A percentile compares a stretch with the other conserved stretches of the same genome.
phyloP scores from a whole-genome alignment of 2,888 invertebrate genomes.

The Drosophila peninsularis region DNA sequence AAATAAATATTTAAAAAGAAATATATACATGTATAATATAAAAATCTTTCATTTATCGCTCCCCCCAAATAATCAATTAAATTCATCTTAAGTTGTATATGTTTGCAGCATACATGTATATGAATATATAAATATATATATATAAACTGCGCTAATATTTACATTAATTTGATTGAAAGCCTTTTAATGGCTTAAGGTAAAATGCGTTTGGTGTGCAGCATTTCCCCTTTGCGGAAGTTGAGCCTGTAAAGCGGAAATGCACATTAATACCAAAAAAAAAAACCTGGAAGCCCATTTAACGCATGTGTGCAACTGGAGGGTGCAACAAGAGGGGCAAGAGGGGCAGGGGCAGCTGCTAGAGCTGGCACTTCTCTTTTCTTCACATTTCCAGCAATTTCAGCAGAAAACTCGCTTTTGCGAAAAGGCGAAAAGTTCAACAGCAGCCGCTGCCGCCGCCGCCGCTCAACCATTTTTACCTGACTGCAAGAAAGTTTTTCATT shows the following conservation, averaged over 20 bases:
- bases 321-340: too few relatives aligned
- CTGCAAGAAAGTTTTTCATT: slow-evolving; percentile 78
- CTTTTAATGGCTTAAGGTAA: slow-evolving; percentile 75
- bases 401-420: slow-evolving; percentile 66
- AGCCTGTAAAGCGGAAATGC: slow-evolving; percentile 65
- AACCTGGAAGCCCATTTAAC: slow-evolving; percentile 67
- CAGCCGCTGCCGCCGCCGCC: slow-evolving; percentile 46
- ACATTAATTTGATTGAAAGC: slow-evolving; percentile 79
- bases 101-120: neutral
- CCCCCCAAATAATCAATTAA: neutral
- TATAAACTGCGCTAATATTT: slow-evolving; percentile 61
- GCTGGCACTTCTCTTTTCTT: slow-evolving; percentile 34
- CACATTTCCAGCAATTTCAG: slow-evolving; percentile 70
- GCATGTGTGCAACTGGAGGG: slow-evolving; percentile 62
- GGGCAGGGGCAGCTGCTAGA: neutral
- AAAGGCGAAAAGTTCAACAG: slow-evolving; percentile 78
- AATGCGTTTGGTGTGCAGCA: slow-evolving; percentile 36
- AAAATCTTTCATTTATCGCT: neutral
- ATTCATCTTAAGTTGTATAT: neutral
- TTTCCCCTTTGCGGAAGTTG: slow-evolving; percentile 51
- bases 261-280: slow-evolving; percentile 53
- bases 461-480: slow-evolving; percentile 75
- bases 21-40: neutral
- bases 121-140: neutral
- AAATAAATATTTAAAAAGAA: too few relatives aligned